Conservation (phyloP, 2,797 vertebrate species). For the Catamblyrhynchus diadema region DNA sequence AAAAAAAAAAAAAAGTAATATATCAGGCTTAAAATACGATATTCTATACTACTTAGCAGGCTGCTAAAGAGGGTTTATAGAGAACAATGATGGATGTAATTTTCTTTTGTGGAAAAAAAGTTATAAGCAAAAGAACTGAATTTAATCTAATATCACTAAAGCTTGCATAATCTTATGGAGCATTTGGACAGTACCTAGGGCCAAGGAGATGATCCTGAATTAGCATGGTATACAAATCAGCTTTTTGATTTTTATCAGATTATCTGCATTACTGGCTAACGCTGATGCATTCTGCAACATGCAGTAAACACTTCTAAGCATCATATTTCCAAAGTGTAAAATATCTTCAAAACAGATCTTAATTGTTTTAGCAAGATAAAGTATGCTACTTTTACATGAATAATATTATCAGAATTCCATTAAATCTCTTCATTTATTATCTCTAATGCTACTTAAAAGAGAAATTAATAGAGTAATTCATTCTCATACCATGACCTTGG, state of each 20-base stretch:
- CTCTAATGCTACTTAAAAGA: slow-evolving; percentile 91
- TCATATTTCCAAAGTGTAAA: slow-evolving; percentile 67
- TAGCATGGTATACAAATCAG: slow-evolving; percentile 86
- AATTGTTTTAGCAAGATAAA: slow-evolving; percentile 81
- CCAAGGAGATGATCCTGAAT: slow-evolving; percentile 84
- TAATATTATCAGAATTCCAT: slow-evolving; percentile 83
- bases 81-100: slow-evolving; percentile 84
- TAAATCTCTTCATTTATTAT: slow-evolving; percentile 86
- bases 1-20: slow-evolving; percentile 49
- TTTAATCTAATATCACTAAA: slow-evolving; percentile 92
- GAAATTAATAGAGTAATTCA: slow-evolving; percentile 97
- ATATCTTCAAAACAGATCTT: slow-evolving; percentile 59
- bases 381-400: slow-evolving; percentile 82
- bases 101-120: slow-evolving; percentile 75
- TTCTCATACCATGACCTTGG: slow-evolving; percentile 91
- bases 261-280: slow-evolving; percentile 81
- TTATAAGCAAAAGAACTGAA: slow-evolving; percentile 87
- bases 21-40: slow-evolving; percentile 68
- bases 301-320: slow-evolving; percentile 47
- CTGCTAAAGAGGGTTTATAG: slow-evolving; percentile 79
- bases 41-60: slow-evolving; percentile 68
- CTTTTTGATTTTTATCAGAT: slow-evolving; percentile 86
- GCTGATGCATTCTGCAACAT: slow-evolving; percentile 66
- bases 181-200: slow-evolving; percentile 78
- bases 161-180: slow-evolving; percentile 81